phyloP scores from a whole-genome alignment of 2,888 invertebrate genomes.

The Philaethria dido region DNA sequence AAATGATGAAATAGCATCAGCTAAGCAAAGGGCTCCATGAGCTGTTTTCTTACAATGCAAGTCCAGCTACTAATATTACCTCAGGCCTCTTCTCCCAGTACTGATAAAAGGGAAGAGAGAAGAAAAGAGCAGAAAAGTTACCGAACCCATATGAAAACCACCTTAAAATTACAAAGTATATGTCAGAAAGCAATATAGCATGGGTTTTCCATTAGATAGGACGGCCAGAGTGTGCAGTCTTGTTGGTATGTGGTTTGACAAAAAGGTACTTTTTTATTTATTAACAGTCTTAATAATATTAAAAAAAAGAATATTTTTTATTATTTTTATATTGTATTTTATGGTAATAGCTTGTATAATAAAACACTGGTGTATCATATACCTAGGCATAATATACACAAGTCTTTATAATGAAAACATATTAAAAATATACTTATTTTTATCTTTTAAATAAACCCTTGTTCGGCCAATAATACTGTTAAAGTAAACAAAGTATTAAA shows the following conservation, averaged over 20 bases:
- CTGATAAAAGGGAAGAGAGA: slow-evolving; percentile 56
- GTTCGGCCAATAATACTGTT: no score
- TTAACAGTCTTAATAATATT: neutral
- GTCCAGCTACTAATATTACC: slow-evolving; percentile 70
- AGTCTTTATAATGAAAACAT: no score
- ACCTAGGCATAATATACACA: no score
- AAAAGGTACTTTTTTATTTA: slow-evolving; percentile 83
- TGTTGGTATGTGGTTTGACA: slow-evolving; percentile 91
- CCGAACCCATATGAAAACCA: slow-evolving; percentile 71
- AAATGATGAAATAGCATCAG: slow-evolving; percentile 85
- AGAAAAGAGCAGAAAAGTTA: slow-evolving; percentile 61
- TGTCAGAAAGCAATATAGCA: slow-evolving; percentile 90
- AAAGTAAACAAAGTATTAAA: slow-evolving; percentile 11
- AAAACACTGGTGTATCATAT: no score
- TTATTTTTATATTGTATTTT: no score
- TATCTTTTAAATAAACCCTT: neutral
- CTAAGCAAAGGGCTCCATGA: slow-evolving; percentile 78
- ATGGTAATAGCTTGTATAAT: no score
- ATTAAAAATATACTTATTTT: no score
- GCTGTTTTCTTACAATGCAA: slow-evolving; percentile 78
- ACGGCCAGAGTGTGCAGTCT: slow-evolving; percentile 91
- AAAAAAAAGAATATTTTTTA: no score
- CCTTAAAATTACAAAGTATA: slow-evolving; percentile 85
- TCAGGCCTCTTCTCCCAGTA: slow-evolving; percentile 55
- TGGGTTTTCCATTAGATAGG: slow-evolving; percentile 94